phyloP scores from a whole-genome alignment of 2,888 invertebrate species.

The Agrochola macilenta region DNA sequence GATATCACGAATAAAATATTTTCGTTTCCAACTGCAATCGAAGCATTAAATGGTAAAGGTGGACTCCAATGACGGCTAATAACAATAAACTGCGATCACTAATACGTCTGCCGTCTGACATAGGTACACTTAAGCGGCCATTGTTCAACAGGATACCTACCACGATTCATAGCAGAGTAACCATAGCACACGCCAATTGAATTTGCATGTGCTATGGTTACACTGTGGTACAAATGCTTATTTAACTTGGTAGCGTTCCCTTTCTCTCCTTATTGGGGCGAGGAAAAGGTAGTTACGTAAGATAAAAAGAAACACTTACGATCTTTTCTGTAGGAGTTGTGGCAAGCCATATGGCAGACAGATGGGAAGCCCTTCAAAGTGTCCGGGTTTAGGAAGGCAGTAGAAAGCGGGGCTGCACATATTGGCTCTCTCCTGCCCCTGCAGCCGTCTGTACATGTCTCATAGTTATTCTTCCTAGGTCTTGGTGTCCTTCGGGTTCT shows the following conservation, averaged over 20 bases:
- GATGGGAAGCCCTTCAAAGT: conserved; percentile 85
- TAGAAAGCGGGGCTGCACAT: conserved; percentile 81
- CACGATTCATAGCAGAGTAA: not conserved
- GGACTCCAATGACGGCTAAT: conserved; percentile 2
- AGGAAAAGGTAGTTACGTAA: not conserved
- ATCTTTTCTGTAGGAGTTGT: conserved; percentile 84
- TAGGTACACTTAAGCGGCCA: not conserved
- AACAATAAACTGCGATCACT: conserved; percentile 11
- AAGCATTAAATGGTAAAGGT: not conserved
- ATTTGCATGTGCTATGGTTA: no score
- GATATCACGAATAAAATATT: conserved; percentile 28
- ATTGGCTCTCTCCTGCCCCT: conserved; percentile 80
- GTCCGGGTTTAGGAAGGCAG: conserved; percentile 78
- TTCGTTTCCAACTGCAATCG: not conserved
- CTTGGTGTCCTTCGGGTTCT: conserved; percentile 75
- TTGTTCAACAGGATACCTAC: conserved; percentile 3
- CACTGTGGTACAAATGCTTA: not conserved
- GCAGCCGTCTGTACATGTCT: conserved; percentile 81
- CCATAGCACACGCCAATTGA: not conserved
- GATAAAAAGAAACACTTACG: conserved; percentile 75
- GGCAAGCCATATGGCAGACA: conserved; percentile 87
- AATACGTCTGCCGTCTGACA: conserved; percentile 3
- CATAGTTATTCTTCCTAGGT: conserved; percentile 81
- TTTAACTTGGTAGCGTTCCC: not conserved
- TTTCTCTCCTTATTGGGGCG: not conserved